Evolutionary conservation across 1,140 invertebrate genomes (phyloP).

Genomic region (Holcopasites calliopsidis): DNA sequence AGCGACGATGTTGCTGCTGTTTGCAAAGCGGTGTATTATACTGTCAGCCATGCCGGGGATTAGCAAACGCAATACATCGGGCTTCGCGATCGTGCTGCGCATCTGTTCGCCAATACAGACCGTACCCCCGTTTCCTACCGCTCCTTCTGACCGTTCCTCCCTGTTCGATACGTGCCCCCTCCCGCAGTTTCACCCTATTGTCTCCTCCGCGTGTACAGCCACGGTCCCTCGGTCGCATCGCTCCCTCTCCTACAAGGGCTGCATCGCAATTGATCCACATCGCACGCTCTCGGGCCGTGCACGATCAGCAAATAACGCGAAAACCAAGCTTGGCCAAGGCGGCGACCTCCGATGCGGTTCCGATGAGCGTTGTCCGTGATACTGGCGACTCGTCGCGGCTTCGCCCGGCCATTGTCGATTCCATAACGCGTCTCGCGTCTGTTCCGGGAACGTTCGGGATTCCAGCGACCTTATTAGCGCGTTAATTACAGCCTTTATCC

Average conservation of each 20-base stretch:
- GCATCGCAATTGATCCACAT: conserved; percentile 74
- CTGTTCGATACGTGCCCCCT: conserved; percentile 6
- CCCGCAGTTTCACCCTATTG: neutral
- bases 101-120: conserved; percentile 73
- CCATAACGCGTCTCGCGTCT: conserved; percentile 4
- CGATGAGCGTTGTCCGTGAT: conserved; percentile 41
- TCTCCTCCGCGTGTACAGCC: neutral
- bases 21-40: conserved; percentile 79
- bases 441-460: conserved; percentile 1
- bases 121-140: neutral
- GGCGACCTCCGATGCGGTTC: conserved; percentile 25
- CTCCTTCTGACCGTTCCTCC: conserved; percentile 20
- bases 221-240: conserved; percentile 9
- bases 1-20: conserved; percentile 68
- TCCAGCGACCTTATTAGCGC: conserved; percentile 27
- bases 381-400: conserved; percentile 15
- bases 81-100: conserved; percentile 75
- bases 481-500: conserved; percentile 23
- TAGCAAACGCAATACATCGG: conserved; percentile 79
- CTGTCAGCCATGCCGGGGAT: conserved; percentile 77
- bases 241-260: conserved; percentile 64
- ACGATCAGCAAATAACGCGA: conserved; percentile 73
- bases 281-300: conserved; percentile 57
- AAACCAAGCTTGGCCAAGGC: conserved; percentile 56
- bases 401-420: conserved; percentile 26